phyloP scores from a whole-genome alignment of 2,888 invertebrate genomes.

The Drosophila mulleri region DNA sequence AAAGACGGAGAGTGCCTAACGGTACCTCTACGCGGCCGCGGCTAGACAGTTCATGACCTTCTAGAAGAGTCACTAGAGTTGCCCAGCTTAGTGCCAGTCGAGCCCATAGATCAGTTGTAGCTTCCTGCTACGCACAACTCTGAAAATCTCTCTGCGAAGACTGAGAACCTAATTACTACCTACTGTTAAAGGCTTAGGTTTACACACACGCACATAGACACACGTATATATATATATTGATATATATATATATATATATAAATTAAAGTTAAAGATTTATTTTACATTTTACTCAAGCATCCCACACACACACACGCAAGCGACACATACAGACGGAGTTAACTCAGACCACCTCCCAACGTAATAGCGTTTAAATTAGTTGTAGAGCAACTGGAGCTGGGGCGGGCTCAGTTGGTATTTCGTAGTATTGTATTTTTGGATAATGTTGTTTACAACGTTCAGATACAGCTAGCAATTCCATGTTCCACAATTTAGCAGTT shows the following conservation, averaged over 20 bases:
- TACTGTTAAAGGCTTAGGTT: slow-evolving; percentile 73
- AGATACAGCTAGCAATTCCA: slow-evolving; percentile 80
- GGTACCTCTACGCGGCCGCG: slow-evolving; percentile 68
- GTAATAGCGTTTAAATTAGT: slow-evolving; percentile 70
- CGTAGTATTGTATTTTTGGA: slow-evolving; percentile 64
- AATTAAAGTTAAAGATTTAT: slow-evolving; percentile 31
- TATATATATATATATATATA: slow-evolving; percentile 18
- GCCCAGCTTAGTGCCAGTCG: slow-evolving; percentile 50
- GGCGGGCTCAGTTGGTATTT: slow-evolving; percentile 46
- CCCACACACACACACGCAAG: slow-evolving; percentile 5
- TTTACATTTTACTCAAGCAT: slow-evolving; percentile 33
- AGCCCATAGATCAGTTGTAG: slow-evolving; percentile 59
- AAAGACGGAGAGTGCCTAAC: slow-evolving; percentile 85
- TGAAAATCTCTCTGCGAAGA: slow-evolving; percentile 85
- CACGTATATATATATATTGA: not conserved
- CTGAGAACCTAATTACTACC: slow-evolving; percentile 84
- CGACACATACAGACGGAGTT: slow-evolving; percentile 31
- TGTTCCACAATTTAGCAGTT: slow-evolving; percentile 74
- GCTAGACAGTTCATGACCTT: slow-evolving; percentile 73
- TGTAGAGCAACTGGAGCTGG: slow-evolving; percentile 48
- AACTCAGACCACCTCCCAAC: slow-evolving; percentile 73
- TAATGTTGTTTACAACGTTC: slow-evolving; percentile 62
- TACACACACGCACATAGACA: slow-evolving; percentile 18
- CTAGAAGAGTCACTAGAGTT: slow-evolving; percentile 28
- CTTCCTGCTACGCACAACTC: slow-evolving; percentile 51